Percentiles rank a stretch among this genome's conserved stretches.
Evolutionary conservation across 2,888 invertebrate species (phyloP).

Genomic region (Lycocerus yunnanus): DNA sequence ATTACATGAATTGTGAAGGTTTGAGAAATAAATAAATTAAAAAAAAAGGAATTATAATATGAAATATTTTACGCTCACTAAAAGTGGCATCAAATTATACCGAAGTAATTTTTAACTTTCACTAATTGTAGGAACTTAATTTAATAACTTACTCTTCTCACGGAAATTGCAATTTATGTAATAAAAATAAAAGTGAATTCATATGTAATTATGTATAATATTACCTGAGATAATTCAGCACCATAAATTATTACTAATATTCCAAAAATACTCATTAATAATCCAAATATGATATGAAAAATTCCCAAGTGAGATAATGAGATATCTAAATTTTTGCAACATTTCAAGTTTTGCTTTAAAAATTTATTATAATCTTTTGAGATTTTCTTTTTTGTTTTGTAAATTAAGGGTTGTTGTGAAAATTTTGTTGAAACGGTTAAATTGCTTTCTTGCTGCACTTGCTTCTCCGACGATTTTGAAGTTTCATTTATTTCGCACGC

Average conservation of each 20-base stretch:
- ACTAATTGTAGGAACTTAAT: background rate
- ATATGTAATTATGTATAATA: background rate
- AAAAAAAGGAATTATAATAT: background rate
- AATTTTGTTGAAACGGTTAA: background rate
- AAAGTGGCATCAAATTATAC: background rate
- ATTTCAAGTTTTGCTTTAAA: constrained; percentile 49
- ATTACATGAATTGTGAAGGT: no score
- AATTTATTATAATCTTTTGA: constrained; percentile 38
- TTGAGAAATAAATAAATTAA: background rate
- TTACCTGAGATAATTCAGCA: constrained; percentile 56
- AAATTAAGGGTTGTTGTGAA: constrained; percentile 17
- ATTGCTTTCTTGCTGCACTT: background rate
- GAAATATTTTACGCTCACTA: constrained; percentile 1
- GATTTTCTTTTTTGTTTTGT: constrained; percentile 47
- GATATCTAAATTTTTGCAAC: background rate
- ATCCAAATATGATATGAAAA: constrained; percentile 66
- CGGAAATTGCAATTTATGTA: background rate
- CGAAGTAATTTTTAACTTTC: background rate
- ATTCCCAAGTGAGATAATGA: constrained; percentile 62
- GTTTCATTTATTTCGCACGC: background rate
- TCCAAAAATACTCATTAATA: constrained; percentile 66
- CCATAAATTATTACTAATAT: constrained; percentile 67
- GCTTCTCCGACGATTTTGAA: background rate
- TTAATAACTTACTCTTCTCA: background rate
- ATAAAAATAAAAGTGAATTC: background rate